These are phyloP conservation scores for Neomonachus schauinslandi DNA, from an alignment of 2,113 vertebrate species.

Conservation along the genomic window DNA sequence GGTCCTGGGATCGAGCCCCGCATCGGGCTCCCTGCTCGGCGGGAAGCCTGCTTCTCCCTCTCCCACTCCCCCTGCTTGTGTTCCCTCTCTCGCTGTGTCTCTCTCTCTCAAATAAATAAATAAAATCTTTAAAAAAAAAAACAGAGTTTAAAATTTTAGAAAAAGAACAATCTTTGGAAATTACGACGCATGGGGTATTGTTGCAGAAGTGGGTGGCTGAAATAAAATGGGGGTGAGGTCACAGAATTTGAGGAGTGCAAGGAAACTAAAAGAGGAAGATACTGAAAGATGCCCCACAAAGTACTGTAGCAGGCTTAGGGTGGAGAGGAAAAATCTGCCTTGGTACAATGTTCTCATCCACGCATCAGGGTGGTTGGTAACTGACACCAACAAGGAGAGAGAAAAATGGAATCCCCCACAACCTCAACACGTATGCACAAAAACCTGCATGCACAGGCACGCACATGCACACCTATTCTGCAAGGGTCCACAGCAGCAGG, in stretches of 20 bases:
- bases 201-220: background rate
- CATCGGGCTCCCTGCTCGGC: too few relatives aligned
- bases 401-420: background rate
- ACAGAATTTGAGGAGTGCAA: background rate
- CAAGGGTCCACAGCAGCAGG: background rate
- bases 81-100: too few relatives aligned
- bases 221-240: background rate
- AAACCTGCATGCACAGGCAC: background rate
- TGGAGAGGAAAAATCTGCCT: background rate
- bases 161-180: background rate
- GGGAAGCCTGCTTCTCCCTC: too few relatives aligned
- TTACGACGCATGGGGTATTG: background rate
- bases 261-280: background rate
- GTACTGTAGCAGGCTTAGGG: fast-evolving
- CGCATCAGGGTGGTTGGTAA: background rate
- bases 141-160: background rate
- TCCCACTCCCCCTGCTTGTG: too few relatives aligned
- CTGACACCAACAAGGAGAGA: fast-evolving
- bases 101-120: too few relatives aligned
- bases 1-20: too few relatives aligned
- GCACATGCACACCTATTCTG: background rate
- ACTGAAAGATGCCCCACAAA: background rate
- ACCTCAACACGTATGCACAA: background rate
- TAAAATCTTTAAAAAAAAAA: too few relatives aligned
- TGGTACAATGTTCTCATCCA: too few relatives aligned